These are phyloP conservation scores for Sebastes diploproa DNA, from an alignment of 2,797 vertebrate genomes.

Conservation along the genomic window DNA sequence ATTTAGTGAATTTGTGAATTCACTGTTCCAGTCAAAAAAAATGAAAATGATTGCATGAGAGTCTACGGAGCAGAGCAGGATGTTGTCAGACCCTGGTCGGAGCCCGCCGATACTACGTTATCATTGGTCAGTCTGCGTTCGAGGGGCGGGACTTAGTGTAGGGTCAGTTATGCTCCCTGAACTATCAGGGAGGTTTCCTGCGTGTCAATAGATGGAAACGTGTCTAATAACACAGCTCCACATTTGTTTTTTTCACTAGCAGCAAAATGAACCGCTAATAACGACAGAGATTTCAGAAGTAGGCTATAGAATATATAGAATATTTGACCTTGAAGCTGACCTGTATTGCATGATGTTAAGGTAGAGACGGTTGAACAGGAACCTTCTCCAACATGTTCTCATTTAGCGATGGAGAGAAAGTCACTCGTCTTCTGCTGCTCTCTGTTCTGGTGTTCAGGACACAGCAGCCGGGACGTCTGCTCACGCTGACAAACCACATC, in stretches of 20 bases:
- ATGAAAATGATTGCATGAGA: no score
- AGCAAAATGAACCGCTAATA: not conserved
- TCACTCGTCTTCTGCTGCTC: not conserved
- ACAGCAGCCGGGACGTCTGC: conserved; percentile 2
- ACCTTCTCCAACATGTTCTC: not conserved
- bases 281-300: not conserved
- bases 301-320: not conserved
- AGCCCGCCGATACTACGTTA: no score
- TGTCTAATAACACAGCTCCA: not conserved
- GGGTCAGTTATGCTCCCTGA: not conserved
- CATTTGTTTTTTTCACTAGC: no score
- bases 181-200: not conserved
- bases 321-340: not conserved
- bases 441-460: not conserved
- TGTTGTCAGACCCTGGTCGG: no score
- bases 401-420: not conserved
- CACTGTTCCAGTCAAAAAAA: no score
- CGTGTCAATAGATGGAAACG: not conserved
- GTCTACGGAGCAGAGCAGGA: no score
- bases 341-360: not conserved
- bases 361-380: not conserved
- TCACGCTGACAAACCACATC: conserved; percentile 50
- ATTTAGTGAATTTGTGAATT: no score
- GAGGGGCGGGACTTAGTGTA: fast-evolving
- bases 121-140: no score